Percentiles rank a stretch among this genome's conserved stretches.
These are phyloP conservation scores for Agriopis leucophaearia DNA, from an alignment of 2,888 invertebrate genomes.

Conservation along the genomic window DNA sequence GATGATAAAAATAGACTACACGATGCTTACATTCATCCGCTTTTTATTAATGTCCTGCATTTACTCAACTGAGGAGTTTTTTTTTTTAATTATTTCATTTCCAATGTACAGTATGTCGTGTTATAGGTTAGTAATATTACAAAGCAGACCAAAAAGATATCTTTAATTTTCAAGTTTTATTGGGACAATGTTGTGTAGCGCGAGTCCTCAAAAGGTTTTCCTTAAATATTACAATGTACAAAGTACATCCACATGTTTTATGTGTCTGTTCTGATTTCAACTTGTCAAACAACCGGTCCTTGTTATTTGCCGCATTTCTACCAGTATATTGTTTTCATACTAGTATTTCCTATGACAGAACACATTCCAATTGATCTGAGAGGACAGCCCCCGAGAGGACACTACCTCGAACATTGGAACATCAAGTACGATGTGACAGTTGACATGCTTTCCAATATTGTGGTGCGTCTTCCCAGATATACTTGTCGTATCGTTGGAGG, in stretches of 20 bases:
- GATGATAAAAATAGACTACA: no score
- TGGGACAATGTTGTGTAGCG: not conserved
- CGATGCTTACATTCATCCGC: no score
- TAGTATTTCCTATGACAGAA: constrained; percentile 8
- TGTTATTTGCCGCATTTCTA: not conserved
- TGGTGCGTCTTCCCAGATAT: not conserved
- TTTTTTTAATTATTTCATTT: no score
- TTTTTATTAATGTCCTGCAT: no score
- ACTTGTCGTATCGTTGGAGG: no score
- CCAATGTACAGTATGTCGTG: no score
- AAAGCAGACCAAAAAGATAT: no score
- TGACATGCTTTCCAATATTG: constrained; percentile 11
- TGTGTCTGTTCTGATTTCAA: not conserved
- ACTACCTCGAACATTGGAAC: not conserved
- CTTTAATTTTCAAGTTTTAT: no score
- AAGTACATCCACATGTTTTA: not conserved
- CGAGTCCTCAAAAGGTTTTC: not conserved
- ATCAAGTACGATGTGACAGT: constrained; percentile 7
- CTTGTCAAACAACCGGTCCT: not conserved
- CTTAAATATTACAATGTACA: not conserved
- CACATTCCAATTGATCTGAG: constrained; percentile 10
- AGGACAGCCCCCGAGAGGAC: constrained; percentile 6
- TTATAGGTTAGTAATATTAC: no score
- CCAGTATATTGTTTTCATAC: constrained; percentile 10
- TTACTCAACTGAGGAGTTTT: no score